Percentiles rank a stretch among this genome's conserved stretches.
These are phyloP conservation scores for Vidua macroura DNA, from an alignment of 2,113 vertebrate genomes.

Conservation along the genomic window DNA sequence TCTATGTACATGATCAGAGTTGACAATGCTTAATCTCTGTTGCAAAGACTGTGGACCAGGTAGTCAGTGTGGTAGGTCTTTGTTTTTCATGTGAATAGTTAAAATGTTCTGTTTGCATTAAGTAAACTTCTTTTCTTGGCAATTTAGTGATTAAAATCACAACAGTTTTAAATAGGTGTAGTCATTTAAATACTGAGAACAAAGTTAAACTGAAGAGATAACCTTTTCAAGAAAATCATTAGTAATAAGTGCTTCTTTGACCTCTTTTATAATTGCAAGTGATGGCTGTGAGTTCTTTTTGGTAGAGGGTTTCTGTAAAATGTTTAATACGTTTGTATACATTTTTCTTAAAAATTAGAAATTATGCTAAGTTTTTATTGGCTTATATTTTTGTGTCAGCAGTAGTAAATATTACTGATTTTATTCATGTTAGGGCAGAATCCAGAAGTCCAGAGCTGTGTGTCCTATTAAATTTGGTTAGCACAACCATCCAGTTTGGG, in stretches of 20 bases:
- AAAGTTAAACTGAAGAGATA: background rate
- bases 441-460: background rate
- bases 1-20: background rate
- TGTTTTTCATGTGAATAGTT: constrained; percentile 41
- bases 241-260: background rate
- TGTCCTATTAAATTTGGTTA: background rate
- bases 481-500: background rate
- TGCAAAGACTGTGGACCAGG: background rate
- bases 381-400: background rate
- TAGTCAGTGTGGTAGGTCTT: constrained; percentile 10
- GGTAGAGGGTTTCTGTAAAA: background rate
- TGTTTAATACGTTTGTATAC: background rate
- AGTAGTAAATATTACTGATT: background rate
- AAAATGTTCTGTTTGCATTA: background rate
- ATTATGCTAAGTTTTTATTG: background rate
- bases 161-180: constrained; percentile 16
- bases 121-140: background rate
- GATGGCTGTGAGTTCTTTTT: background rate
- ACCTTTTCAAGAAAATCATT: constrained; percentile 12
- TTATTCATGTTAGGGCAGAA: background rate
- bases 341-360: background rate
- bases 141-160: constrained; percentile 11
- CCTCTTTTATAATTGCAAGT: background rate
- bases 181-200: constrained; percentile 11
- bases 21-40: constrained; percentile 12